Evolutionary conservation across 2,888 invertebrate genomes (phyloP), one percentile per base, ranked within the genome.

Genomic region (Hypolimnas misippus): DNA sequence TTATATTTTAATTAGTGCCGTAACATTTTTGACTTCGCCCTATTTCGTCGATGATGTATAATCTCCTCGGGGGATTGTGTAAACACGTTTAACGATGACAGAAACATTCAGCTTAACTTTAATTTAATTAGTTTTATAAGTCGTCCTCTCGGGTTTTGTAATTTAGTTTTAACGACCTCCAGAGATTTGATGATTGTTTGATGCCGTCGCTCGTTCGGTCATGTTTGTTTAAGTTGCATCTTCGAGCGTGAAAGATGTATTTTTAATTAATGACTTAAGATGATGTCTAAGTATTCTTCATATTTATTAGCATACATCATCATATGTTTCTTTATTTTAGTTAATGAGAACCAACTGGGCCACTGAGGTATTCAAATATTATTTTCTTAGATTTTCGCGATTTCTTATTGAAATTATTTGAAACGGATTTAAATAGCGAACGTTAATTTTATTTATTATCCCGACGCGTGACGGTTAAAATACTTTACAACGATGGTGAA

Each of bases 31-130:
- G 12, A 21, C 10, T 19, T 19, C 3, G 19, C n/a, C 8, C 49
- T 29, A 29, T 25, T 49, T 29, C 29, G 17, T 54, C 17, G 42
- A 35, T 38, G 29, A 60, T 35, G 38, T 19, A 54, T 46, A 53
- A 49, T 10, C 29, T 10, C 17, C 19, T 12, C 8, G 44, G 44
- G 38, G 29, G 12, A 29, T 49, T 14, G 25, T n/a, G 46, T 29
- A 29, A 14, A 58, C 44, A 52, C 14, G 44, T 60, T 46, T 29
- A 21, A 21, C 73, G 87, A 77, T 84, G 88, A 88, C 86, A 85
- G 87, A 89, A 81, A 79, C 82, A 79, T 77, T 74, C 70, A 74
- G 71, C 71, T 81, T 66, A 78, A 82, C 72, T 79, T 80, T 84
- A 79, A 84, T 86, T 86, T 84, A 81, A 86, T 86, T 81, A 81